These are phyloP conservation scores for Lacerta agilis DNA, from an alignment of 2,797 vertebrate genomes.

Conservation along the genomic window DNA sequence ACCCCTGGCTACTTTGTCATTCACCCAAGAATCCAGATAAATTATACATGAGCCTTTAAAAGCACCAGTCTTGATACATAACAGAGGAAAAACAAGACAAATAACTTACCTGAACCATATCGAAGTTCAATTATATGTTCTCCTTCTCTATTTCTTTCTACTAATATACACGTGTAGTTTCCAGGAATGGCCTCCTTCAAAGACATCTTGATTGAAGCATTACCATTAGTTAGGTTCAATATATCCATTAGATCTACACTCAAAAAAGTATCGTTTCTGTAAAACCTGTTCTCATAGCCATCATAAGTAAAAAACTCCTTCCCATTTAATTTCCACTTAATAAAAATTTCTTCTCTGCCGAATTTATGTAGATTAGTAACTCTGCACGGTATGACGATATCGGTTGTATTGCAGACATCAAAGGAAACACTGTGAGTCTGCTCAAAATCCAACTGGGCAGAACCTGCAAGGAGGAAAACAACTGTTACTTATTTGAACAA, in stretches of 20 bases:
- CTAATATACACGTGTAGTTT: slow-evolving; percentile 80
- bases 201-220: slow-evolving; percentile 68
- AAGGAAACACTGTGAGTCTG: slow-evolving; percentile 43
- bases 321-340: slow-evolving; percentile 69
- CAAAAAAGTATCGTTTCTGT: rapidly evolving
- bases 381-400: slow-evolving; percentile 71
- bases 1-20: neutral
- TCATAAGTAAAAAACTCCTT: slow-evolving; percentile 60
- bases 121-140: slow-evolving; percentile 64
- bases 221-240: slow-evolving; percentile 49
- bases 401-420: slow-evolving; percentile 65
- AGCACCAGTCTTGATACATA: neutral
- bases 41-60: neutral
- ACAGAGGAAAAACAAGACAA: neutral
- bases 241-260: slow-evolving; percentile 56
- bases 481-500: neutral
- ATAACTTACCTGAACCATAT: slow-evolving; percentile 63
- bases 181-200: slow-evolving; percentile 51
- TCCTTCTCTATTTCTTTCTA: slow-evolving; percentile 76
- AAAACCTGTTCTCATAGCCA: rapidly evolving
- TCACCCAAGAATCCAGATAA: neutral
- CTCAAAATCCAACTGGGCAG: slow-evolving; percentile 69
- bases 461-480: slow-evolving; percentile 72
- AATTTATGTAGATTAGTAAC: slow-evolving; percentile 65
- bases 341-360: slow-evolving; percentile 35